These are phyloP conservation scores for Prenolepis imparis DNA, from an alignment of 2,888 invertebrate species.

Conservation along the genomic window DNA sequence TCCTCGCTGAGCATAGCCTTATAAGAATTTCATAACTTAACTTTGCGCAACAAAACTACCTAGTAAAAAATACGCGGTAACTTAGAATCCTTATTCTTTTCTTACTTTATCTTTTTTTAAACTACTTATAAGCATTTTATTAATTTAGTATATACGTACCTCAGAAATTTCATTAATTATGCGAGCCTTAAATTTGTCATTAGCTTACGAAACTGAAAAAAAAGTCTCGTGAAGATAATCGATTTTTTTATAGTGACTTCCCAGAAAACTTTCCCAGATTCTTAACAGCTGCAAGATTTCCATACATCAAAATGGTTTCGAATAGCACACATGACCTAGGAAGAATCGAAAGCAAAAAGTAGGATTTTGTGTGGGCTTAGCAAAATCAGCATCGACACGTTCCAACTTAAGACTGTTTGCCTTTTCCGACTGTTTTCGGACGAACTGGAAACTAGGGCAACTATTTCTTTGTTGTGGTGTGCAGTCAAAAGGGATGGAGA, in stretches of 20 bases:
- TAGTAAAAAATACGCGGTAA: neutral
- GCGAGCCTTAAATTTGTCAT: neutral
- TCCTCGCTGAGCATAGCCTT: neutral
- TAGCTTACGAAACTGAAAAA: neutral
- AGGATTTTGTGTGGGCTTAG: slow-evolving; percentile 21
- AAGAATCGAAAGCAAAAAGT: neutral
- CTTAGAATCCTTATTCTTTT: neutral
- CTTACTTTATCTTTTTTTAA: neutral
- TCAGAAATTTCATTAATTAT: neutral
- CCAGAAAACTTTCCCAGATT: neutral
- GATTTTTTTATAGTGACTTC: neutral
- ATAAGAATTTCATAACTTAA: slow-evolving; percentile 17
- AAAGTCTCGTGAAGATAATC: neutral
- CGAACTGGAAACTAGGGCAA: slow-evolving; percentile 55
- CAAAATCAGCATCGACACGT: slow-evolving; percentile 63
- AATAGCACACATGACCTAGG: neutral
- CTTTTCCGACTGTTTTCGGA: slow-evolving; percentile 58
- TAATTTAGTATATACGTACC: neutral
- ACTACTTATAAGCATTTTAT: neutral
- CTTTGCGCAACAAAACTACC: neutral
- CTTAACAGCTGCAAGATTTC: neutral
- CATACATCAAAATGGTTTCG: neutral
- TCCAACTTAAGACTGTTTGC: slow-evolving; percentile 61
- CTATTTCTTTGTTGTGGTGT: slow-evolving; percentile 27
- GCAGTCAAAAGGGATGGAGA: neutral